Evolutionary conservation across 1,140 invertebrate species (phyloP).

Genomic region (Achatina immaculata): DNA sequence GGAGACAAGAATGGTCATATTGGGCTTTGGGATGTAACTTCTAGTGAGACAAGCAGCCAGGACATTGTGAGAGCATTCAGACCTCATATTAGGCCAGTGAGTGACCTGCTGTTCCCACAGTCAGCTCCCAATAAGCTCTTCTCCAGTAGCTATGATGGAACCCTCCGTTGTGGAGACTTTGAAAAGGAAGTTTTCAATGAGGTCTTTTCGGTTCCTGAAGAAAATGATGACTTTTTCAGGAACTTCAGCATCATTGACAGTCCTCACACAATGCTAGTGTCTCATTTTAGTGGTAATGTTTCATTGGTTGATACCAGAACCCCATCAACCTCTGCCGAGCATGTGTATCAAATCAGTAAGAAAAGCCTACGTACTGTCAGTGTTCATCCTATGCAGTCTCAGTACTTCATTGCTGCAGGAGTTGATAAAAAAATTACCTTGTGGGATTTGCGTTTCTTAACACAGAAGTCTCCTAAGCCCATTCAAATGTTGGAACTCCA

Average conservation of each 20-base stretch:
- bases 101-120: slow-evolving; percentile 47
- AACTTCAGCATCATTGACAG: slow-evolving; percentile 57
- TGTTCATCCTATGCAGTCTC: slow-evolving; percentile 53
- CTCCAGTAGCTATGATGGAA: slow-evolving; percentile 63
- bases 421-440: slow-evolving; percentile 5
- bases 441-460: slow-evolving; percentile 28
- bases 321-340: slow-evolving; percentile 47
- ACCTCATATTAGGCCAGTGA: slow-evolving; percentile 59
- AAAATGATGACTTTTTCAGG: slow-evolving; percentile 55
- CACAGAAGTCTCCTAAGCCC: slow-evolving; percentile 9
- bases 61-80: slow-evolving; percentile 55
- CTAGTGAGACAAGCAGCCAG: slow-evolving; percentile 36
- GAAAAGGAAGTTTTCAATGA: slow-evolving; percentile 58
- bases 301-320: slow-evolving; percentile 59
- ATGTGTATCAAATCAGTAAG: slow-evolving; percentile 46
- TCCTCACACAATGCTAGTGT: slow-evolving; percentile 52
- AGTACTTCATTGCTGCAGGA: slow-evolving; percentile 56
- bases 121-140: slow-evolving; percentile 44
- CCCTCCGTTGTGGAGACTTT: slow-evolving; percentile 57
- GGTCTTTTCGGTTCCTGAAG: slow-evolving; percentile 44
- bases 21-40: slow-evolving; percentile 64
- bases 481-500: slow-evolving; percentile 11
- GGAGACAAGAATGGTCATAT: slow-evolving; percentile 66
- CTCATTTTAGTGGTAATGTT: slow-evolving; percentile 59
- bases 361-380: slow-evolving; percentile 57